phyloP scores from a whole-genome alignment of 2,888 invertebrate species.

The Rhingia rostrata region DNA sequence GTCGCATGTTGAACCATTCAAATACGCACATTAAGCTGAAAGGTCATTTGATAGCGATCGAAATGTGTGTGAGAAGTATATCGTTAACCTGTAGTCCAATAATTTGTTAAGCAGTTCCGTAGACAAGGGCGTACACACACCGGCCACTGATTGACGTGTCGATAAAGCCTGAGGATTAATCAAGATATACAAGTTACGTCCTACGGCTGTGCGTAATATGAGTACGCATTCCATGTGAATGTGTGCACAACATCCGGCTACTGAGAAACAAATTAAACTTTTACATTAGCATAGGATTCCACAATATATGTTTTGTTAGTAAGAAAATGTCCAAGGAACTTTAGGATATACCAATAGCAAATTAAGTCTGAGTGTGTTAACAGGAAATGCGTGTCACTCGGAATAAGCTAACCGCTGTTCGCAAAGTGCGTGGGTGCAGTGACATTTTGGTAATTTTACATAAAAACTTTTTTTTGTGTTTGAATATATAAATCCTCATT shows the following conservation, averaged over 20 bases:
- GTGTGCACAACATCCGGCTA: slow-evolving; percentile 66
- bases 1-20: slow-evolving; percentile 39
- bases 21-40: slow-evolving; percentile 65
- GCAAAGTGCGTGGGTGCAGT: slow-evolving; percentile 42
- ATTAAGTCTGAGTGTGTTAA: slow-evolving; percentile 62
- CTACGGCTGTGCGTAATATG: slow-evolving; percentile 52
- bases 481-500: too few species aligned
- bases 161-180: slow-evolving; percentile 68
- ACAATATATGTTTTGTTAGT: slow-evolving; percentile 46
- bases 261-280: slow-evolving; percentile 62
- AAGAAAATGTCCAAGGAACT: neutral
- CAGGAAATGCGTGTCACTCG: slow-evolving; percentile 71
- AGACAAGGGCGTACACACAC: slow-evolving; percentile 62
- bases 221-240: slow-evolving; percentile 68
- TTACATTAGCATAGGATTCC: slow-evolving; percentile 41
- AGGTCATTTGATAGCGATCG: slow-evolving; percentile 68
- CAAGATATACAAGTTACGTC: slow-evolving; percentile 54
- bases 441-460: slow-evolving; percentile 16
- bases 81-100: slow-evolving; percentile 55
- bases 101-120: slow-evolving; percentile 70
- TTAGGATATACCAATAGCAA: slow-evolving; percentile 47
- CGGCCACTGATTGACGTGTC: slow-evolving; percentile 64
- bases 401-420: slow-evolving; percentile 45
- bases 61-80: slow-evolving; percentile 54
- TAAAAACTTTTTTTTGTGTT: too few species aligned